Percentiles rank a stretch among this genome's conserved stretches.
Conservation (phyloP, 2,113 vertebrate genomes). For the Leptocoma aspasia region DNA sequence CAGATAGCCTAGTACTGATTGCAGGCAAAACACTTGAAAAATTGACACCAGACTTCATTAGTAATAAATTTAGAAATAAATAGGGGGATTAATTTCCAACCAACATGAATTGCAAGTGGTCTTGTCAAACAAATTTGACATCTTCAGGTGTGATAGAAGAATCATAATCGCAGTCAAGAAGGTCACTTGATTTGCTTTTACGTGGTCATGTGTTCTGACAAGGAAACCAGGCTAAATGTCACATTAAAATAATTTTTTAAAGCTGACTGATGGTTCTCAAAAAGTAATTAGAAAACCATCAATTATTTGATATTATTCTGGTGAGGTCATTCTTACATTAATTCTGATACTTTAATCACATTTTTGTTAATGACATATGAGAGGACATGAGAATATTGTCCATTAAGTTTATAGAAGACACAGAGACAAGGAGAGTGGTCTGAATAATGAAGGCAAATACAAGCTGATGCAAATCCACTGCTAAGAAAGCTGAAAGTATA, state of each 20-base stretch:
- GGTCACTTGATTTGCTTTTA: background rate
- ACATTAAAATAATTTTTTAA: background rate
- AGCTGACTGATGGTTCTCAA: background rate
- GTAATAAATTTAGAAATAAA: background rate
- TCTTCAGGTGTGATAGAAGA: background rate
- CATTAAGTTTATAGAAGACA: background rate
- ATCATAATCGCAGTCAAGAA: background rate
- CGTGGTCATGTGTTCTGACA: background rate
- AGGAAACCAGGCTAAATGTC: background rate
- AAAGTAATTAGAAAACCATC: background rate
- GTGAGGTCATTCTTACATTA: background rate
- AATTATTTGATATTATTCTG: background rate
- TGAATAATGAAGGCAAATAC: background rate
- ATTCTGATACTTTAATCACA: background rate
- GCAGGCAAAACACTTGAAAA: background rate
- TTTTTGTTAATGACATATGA: background rate
- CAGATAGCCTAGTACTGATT: background rate
- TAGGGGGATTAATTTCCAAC: background rate
- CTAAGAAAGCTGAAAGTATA: background rate
- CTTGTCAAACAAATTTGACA: background rate
- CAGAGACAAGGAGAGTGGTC: background rate
- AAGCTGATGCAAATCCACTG: background rate
- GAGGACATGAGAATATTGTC: background rate
- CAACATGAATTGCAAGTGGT: background rate
- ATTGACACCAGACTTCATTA: background rate